These are phyloP conservation scores for Orchestes rusci DNA, from an alignment of 2,888 invertebrate genomes.

Conservation along the genomic window DNA sequence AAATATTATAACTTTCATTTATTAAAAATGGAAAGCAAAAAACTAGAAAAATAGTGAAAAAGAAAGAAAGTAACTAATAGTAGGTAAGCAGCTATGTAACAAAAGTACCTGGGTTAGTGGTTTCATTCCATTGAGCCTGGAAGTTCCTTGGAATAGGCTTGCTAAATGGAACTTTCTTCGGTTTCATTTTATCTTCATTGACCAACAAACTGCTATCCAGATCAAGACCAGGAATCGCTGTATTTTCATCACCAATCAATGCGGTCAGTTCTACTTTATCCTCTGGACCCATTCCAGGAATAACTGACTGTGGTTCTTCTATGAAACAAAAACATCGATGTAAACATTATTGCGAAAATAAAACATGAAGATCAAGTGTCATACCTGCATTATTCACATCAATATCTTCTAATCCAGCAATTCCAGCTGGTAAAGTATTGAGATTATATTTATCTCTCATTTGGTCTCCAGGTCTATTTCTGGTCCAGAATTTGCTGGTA, in stretches of 20 bases:
- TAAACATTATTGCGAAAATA: not conserved
- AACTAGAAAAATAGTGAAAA: no score
- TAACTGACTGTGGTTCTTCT: conserved; percentile 65
- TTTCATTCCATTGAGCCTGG: conserved; percentile 94
- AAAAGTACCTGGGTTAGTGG: conserved; percentile 42
- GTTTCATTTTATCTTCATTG: conserved; percentile 62
- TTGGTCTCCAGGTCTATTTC: conserved; percentile 95
- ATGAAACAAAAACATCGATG: no score
- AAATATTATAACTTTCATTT: no score
- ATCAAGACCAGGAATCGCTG: conserved; percentile 79
- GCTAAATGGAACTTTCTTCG: conserved; percentile 86
- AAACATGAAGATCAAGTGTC: not conserved
- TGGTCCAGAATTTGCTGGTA: conserved; percentile 98
- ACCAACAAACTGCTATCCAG: conserved; percentile 55
- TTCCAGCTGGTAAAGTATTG: conserved; percentile 81
- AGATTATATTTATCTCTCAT: conserved; percentile 98
- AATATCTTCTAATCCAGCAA: conserved; percentile 62
- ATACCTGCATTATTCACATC: conserved; percentile 45
- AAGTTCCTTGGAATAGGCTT: conserved; percentile 95
- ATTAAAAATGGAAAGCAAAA: no score
- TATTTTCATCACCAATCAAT: conserved; percentile 74
- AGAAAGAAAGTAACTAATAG: no score
- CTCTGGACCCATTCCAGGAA: conserved; percentile 98
- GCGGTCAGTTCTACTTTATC: conserved; percentile 76
- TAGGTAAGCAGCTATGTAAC: no score